Evolutionary conservation across 2,888 invertebrate species (phyloP), one percentile per base, ranked within the genome.

Genomic region (Limenitis arthemis): DNA sequence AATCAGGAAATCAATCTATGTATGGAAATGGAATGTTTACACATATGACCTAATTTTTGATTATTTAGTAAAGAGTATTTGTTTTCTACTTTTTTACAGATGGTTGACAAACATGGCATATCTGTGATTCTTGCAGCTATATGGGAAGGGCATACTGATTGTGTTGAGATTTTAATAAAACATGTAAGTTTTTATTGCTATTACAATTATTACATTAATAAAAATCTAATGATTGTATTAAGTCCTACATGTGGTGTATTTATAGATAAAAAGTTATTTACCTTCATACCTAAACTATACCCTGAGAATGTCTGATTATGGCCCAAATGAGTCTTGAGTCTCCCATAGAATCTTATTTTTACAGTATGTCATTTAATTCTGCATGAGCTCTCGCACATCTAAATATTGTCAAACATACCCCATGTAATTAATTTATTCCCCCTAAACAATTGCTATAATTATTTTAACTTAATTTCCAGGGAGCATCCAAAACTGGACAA

Each of bases 131-230:
- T 98, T 66, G 96, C 98, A 63, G 98, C 98, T 52, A 95, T 98
- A 69, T 99, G 96, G 95, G 98, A 99, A 84, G 96, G 96, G 29
- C 98, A 98, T 74, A 94, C 93, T 48, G 91, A 93, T 57, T 96
- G 97, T 85, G 98, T 98, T 8, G 91, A 94, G 78, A 85, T 96
- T 60, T 88, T 99, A 64, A 75, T 98, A 57, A 91, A 93, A 78
- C 93, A 94, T 87, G 96, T 96, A 84, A 88, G 89, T 73, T 61
- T 61, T 11, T 29, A 11, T 52, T 31, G 29, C 20, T 47, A 9
- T 28, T 28, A 20, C 2, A 20, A 20, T 20, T 3, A 20, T 20
- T 20, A 20, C 20, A 20, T 20, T 20, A 20, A 20, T 20, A 3
- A 20, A 20, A 20, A 3, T 20, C 20, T 3, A 20, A 20, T 3